Percentiles rank a stretch among this genome's conserved stretches.
These are phyloP conservation scores for Diplodus puntazzo DNA, from an alignment of 2,797 vertebrate species.

Conservation along the genomic window DNA sequence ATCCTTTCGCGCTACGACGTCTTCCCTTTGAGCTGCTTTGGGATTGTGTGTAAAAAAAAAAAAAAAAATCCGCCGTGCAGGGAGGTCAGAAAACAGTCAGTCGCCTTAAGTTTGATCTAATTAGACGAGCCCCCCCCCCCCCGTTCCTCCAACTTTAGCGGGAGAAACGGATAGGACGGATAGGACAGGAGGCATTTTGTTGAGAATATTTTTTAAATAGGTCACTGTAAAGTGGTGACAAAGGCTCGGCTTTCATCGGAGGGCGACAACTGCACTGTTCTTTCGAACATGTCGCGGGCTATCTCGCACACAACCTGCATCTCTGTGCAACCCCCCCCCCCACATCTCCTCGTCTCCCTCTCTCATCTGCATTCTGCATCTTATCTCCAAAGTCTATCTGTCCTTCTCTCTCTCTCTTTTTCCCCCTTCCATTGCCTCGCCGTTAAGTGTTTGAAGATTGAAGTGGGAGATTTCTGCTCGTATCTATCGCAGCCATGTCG, in stretches of 20 bases:
- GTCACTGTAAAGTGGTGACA: conserved; percentile 19
- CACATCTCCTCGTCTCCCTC: conserved; percentile 12
- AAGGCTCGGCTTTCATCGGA: conserved; percentile 12
- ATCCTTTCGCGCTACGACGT: neutral
- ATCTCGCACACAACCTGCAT: neutral
- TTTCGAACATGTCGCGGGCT: neutral
- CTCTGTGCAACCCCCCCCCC: neutral
- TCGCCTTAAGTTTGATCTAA: conserved; percentile 61
- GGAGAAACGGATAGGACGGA: neutral
- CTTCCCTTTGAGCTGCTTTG: conserved; percentile 41
- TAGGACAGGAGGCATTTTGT: neutral
- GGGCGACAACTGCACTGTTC: neutral
- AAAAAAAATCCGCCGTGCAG: conserved; percentile 20
- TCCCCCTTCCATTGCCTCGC: conserved; percentile 31
- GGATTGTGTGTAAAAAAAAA: conserved; percentile 50
- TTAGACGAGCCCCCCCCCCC: conserved; percentile 44
- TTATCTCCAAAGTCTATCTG: conserved; percentile 69
- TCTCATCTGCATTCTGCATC: conserved; percentile 66
- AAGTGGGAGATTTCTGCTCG: conserved; percentile 59
- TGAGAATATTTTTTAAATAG: conserved; percentile 28
- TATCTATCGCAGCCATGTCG: conserved; percentile 58
- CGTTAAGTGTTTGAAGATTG: conserved; percentile 70
- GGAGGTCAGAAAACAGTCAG: conserved; percentile 57
- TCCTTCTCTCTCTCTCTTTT: neutral
- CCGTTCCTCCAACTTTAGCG: conserved; percentile 8